Evolutionary conservation across 2,113 vertebrate species (phyloP), one percentile per base, ranked within the genome.

Genomic region (Malurus melanocephalus): DNA sequence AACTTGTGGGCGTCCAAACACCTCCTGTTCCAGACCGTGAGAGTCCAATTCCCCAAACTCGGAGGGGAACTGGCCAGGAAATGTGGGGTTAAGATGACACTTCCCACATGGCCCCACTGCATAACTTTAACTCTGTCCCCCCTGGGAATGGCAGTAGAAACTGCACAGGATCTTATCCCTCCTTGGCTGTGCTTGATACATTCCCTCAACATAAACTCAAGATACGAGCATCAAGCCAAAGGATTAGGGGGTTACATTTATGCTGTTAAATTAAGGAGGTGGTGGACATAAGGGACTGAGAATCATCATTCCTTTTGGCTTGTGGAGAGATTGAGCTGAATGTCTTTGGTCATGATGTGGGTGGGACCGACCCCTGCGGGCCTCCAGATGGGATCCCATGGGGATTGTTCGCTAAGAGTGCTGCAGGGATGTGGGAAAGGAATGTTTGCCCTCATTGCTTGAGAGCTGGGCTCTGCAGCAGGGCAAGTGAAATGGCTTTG

Each of bases 101-200:
- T 94, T 92, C 88, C 88, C 90, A 95, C 22, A 92, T 91, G 91
- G 94, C 87, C 64, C 60, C 3, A 2, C 85, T 73, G 35, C 16
- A 28, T 84, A 87, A 76, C 83, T 52, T 85, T 76, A 91, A 79
- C 42, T 84, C 66, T 85, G 35, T 7, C 8, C 19, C 86, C 72
- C 17, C 19, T 56, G 93, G 88, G 94, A 92, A 88, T 56, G 48
- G 66, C 80, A 59, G 14, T 68, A 94, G 91, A 73, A 95, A 60
- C 74, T 88, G 77, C 66, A 52, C 62, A 69, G 48, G 55, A 90
- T 84, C 80, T 94, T 93, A 79, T 48, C 77, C 83, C 27, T 93
- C 52, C 55, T 90, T 96, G 88, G 80, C 83, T 92, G 30, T 62
- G 17, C 62, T 90, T 82, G 64, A 48, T 62, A 42, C 78, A 91